Evolutionary conservation across 2,888 invertebrate species (phyloP).

Genomic region (Hoplodrina blanda): DNA sequence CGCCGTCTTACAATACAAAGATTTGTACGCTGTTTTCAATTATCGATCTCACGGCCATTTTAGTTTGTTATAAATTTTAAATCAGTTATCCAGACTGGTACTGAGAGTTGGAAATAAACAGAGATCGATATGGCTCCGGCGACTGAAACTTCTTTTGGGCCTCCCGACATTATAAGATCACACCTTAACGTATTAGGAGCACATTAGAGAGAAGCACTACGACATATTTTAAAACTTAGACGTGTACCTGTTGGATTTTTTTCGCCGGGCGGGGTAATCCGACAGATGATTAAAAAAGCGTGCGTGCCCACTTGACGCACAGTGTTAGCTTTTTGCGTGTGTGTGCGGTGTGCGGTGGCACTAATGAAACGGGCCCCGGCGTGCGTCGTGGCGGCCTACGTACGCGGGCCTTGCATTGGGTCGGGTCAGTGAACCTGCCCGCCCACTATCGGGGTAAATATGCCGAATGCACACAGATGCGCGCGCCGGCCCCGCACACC

Average conservation of each 20-base stretch:
- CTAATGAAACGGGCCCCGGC: slow-evolving; percentile 85
- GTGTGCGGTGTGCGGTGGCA: slow-evolving; percentile 83
- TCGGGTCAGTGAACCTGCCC: slow-evolving; percentile 89
- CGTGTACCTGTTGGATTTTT: slow-evolving; percentile 64
- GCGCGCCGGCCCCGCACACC: slow-evolving; percentile 84
- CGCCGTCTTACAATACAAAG: slow-evolving; percentile 12
- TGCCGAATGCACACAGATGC: slow-evolving; percentile 91
- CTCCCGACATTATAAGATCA: slow-evolving; percentile 47
- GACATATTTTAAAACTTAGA: slow-evolving; percentile 63
- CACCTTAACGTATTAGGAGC: slow-evolving; percentile 33
- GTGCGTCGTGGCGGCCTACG: slow-evolving; percentile 86
- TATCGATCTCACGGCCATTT: slow-evolving; percentile 70
- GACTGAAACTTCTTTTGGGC: slow-evolving; percentile 66
- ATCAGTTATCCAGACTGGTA: slow-evolving; percentile 77
- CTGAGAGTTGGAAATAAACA: slow-evolving; percentile 81
- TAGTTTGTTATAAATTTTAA: slow-evolving; percentile 82
- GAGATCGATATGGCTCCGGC: slow-evolving; percentile 79
- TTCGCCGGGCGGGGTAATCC: slow-evolving; percentile 60
- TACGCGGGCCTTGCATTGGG: slow-evolving; percentile 89
- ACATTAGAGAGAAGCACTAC: slow-evolving; percentile 35
- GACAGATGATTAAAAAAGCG: slow-evolving; percentile 79
- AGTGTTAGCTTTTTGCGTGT: slow-evolving; percentile 84
- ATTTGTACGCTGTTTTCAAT: slow-evolving; percentile 57
- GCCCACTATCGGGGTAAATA: slow-evolving; percentile 90
- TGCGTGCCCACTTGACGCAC: slow-evolving; percentile 87